These are phyloP conservation scores for Nansenia antarctica DNA, from an alignment of 2,113 vertebrate genomes.

Conservation along the genomic window DNA sequence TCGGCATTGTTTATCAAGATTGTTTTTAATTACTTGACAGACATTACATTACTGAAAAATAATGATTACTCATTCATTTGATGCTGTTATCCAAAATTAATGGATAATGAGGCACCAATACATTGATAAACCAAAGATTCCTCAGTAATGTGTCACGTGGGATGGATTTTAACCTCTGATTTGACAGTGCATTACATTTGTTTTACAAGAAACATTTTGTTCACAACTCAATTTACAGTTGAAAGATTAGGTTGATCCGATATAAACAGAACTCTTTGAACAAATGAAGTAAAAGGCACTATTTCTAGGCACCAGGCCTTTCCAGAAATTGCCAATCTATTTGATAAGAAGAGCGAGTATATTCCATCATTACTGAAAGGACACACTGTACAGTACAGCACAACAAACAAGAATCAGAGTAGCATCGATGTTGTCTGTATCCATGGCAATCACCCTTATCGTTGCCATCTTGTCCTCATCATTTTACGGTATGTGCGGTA, in stretches of 20 bases:
- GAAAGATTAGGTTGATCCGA: background rate
- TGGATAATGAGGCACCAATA: slow-evolving; percentile 13
- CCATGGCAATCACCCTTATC: slow-evolving; percentile 49
- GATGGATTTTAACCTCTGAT: background rate
- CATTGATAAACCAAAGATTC: slow-evolving; percentile 16
- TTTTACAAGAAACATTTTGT: background rate
- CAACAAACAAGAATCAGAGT: background rate
- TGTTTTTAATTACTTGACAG: too few species aligned
- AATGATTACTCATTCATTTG: background rate
- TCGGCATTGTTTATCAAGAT: too few species aligned
- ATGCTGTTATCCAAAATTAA: background rate
- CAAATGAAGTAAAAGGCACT: background rate
- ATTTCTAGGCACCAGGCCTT: background rate
- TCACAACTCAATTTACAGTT: background rate
- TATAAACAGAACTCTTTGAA: background rate
- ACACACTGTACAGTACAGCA: background rate
- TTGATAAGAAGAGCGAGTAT: too few species aligned
- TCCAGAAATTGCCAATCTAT: background rate
- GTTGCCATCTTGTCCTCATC: slow-evolving; percentile 56
- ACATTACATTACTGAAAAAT: background rate
- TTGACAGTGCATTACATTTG: background rate
- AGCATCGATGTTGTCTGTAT: background rate
- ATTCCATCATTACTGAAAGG: background rate
- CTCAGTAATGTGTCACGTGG: background rate
- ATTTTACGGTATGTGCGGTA: slow-evolving; percentile 46